Evolutionary conservation across 2,113 vertebrate species (phyloP), one percentile per base, ranked within the genome.

Genomic region (Rhodinocichla rosea): DNA sequence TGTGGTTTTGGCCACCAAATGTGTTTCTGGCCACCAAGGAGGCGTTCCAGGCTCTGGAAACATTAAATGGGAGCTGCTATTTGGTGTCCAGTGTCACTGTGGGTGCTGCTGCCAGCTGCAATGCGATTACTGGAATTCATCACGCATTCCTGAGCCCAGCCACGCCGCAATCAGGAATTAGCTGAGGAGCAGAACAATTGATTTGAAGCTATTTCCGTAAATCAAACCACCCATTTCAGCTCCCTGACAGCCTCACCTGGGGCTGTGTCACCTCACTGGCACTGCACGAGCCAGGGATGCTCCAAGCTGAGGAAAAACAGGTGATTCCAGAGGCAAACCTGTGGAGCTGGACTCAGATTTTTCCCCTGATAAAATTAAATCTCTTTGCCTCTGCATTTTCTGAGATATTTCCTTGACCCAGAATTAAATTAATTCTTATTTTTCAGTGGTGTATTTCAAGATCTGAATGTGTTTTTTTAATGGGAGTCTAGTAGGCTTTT

Each of bases 171-270:
- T 65, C 94, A 83, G 64, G 94, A 86, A 77, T 76, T 65, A 88
- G 90, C 3, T 47, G 88, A 92, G 84, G 10, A 83, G 90, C 91
- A 77, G 92, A 90, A 96, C 83, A 67, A 94, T 68, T 83, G 93
- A 91, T 93, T 70, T 39, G 83, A 63, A 88, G 80, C 71, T 63
- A 33, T 81, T 93, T 90, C 79, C 0, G 30, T 83, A 83, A 77
- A 88, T 73, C 57, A 87, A 94, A 59, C 18, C 17, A 0, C 45
- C 62, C 32, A 6, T 77, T 86, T 49, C 55, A 30, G 82, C 75
- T 92, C 2, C 0, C 62, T 60, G n/a, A 17, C 1, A 0, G n/a
- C 27, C 73, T 35, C 13, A 12, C 33, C 57, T 20, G 0, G 68
- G 26, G 76, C 63, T 24, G 47, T 77, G 83, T 27, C 91, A 68